Percentiles rank a stretch among this genome's conserved stretches.
phyloP scores from a whole-genome alignment of 2,888 invertebrate species.

The Apocheima hispidaria region DNA sequence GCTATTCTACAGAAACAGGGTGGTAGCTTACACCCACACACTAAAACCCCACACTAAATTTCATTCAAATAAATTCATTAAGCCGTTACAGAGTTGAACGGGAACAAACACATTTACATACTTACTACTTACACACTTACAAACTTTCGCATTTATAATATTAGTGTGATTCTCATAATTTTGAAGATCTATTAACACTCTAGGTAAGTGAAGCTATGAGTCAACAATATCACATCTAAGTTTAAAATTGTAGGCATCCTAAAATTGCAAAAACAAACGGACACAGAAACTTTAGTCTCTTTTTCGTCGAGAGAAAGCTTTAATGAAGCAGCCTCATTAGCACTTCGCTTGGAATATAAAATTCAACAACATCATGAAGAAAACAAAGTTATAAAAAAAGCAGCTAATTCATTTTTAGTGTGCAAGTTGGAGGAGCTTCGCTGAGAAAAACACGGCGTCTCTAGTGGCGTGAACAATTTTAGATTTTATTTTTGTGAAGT shows the following conservation, averaged over 20 bases:
- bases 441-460: not conserved
- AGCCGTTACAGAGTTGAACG: too few species aligned
- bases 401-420: slow-evolving; percentile 24
- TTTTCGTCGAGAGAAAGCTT: slow-evolving; percentile 4
- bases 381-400: slow-evolving; percentile 13
- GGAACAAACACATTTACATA: too few species aligned
- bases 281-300: not conserved
- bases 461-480: not conserved
- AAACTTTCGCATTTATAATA: too few species aligned
- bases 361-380: slow-evolving; percentile 12
- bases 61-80: too few species aligned
- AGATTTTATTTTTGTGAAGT: not conserved
- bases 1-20: too few species aligned
- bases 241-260: not conserved
- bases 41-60: too few species aligned
- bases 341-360: slow-evolving; percentile 13
- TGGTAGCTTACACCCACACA: too few species aligned
- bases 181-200: too few species aligned
- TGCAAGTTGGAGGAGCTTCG: slow-evolving; percentile 2
- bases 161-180: too few species aligned
- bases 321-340: slow-evolving; percentile 18
- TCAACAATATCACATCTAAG: too few species aligned
- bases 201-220: too few species aligned
- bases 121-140: too few species aligned
- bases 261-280: not conserved